These are phyloP conservation scores for Prunella fulvescens DNA, from an alignment of 2,113 vertebrate genomes.

Conservation along the genomic window DNA sequence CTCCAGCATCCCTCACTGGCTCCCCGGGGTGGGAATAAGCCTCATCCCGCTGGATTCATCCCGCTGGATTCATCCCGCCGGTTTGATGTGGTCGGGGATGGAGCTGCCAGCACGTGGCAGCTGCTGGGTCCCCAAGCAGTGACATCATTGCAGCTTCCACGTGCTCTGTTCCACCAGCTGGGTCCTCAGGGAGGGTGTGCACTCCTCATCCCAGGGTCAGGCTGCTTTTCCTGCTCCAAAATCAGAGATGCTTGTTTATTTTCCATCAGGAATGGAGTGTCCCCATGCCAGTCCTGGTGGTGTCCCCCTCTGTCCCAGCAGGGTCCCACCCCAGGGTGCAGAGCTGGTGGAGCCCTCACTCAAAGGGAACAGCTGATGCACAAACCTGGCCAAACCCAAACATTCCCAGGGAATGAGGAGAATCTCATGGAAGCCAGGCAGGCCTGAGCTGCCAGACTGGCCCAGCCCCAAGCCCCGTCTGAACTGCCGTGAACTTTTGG, in stretches of 20 bases:
- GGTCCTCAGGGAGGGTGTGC: background rate
- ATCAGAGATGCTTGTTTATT: rapidly evolving
- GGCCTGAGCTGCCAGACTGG: background rate
- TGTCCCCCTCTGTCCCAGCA: background rate
- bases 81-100: background rate
- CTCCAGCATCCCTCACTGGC: background rate
- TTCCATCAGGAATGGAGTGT: rapidly evolving
- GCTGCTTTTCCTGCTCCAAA: background rate
- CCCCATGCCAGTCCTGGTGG: rapidly evolving
- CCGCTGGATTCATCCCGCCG: rapidly evolving
- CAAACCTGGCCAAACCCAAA: background rate
- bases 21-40: background rate
- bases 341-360: background rate
- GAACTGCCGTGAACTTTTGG: slow-evolving; percentile 16
- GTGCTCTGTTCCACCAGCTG: rapidly evolving
- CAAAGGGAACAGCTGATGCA: background rate
- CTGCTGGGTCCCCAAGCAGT: background rate
- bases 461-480: background rate
- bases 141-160: background rate
- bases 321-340: background rate
- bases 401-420: slow-evolving; percentile 44
- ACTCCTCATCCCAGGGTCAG: rapidly evolving
- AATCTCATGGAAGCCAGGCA: background rate
- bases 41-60: rapidly evolving
- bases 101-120: background rate